These are phyloP conservation scores for Lomographa bimaculata DNA, from an alignment of 2,888 invertebrate species.

Conservation along the genomic window DNA sequence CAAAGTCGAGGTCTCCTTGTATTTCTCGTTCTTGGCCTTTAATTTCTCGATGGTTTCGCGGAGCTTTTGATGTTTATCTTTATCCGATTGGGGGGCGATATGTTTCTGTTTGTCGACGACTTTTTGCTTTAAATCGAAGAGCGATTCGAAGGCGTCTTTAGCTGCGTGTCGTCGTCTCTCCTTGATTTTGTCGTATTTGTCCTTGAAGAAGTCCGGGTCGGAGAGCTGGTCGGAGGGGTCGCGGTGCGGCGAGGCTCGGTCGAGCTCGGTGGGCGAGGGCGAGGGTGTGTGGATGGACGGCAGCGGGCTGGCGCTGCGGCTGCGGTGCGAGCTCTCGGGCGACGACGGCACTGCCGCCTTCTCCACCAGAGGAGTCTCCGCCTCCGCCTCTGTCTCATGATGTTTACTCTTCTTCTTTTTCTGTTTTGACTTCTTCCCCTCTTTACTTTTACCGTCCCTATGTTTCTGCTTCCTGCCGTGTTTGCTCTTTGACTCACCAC, in stretches of 20 bases:
- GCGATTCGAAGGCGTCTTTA: constrained; percentile 73
- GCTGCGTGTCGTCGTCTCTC: constrained; percentile 82
- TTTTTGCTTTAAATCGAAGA: constrained; percentile 73
- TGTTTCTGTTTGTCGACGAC: constrained; percentile 65
- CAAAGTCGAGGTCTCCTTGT: constrained; percentile 63
- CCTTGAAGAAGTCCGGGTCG: constrained; percentile 75
- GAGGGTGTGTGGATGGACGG: constrained; percentile 74
- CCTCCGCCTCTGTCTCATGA: constrained; percentile 38
- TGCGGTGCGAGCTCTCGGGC: constrained; percentile 67
- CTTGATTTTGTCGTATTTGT: constrained; percentile 85
- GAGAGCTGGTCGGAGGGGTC: constrained; percentile 48
- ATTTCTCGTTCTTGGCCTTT: constrained; percentile 85
- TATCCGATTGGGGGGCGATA: constrained; percentile 62
- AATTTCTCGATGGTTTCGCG: constrained; percentile 85
- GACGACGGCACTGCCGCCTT: constrained; percentile 40
- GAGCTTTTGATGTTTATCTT: constrained; percentile 78
- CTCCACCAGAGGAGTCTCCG: neutral
- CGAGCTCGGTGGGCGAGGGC: constrained; percentile 59
- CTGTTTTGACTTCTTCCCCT: constrained; percentile 75
- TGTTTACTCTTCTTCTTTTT: constrained; percentile 75
- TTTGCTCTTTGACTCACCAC: constrained; percentile 54
- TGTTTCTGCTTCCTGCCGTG: constrained; percentile 67
- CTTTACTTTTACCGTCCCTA: constrained; percentile 66
- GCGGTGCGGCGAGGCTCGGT: constrained; percentile 36
- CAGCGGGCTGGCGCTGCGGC: constrained; percentile 72